Evolutionary conservation across 2,888 invertebrate genomes (phyloP).

Genomic region (Epirrita christyi): DNA sequence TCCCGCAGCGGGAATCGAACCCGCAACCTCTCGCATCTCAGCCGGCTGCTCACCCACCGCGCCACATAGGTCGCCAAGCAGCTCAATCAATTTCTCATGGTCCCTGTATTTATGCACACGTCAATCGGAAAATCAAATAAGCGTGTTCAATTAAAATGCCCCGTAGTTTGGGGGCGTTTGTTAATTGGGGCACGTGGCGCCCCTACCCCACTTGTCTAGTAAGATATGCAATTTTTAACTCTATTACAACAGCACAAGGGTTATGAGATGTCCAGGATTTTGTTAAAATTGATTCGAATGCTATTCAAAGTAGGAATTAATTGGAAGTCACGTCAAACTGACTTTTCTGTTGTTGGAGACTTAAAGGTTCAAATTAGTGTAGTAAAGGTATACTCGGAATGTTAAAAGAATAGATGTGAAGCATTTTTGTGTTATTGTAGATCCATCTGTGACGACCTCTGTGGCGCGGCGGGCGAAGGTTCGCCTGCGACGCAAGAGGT

Average conservation of each 20-base stretch:
- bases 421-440: too few relatives aligned
- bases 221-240: conserved; percentile 21
- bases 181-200: conserved; percentile 77
- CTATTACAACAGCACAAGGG: conserved; percentile 39
- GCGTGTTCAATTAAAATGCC: conserved; percentile 76
- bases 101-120: conserved; percentile 47
- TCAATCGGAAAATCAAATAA: conserved; percentile 78
- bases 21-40: too few relatives aligned
- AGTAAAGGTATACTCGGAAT: conserved; percentile 2
- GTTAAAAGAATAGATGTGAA: too few relatives aligned
- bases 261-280: conserved; percentile 19
- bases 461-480: too few relatives aligned
- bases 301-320: conserved; percentile 59
- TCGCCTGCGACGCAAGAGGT: too few relatives aligned
- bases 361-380: conserved; percentile 24
- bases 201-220: conserved; percentile 43
- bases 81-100: conserved; percentile 35
- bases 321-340: conserved; percentile 64
- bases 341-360: conserved; percentile 46
- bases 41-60: too few relatives aligned
- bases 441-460: too few relatives aligned
- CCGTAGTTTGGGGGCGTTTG: conserved; percentile 59
- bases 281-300: conserved; percentile 57
- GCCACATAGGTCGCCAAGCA: too few relatives aligned
- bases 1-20: too few relatives aligned